Base-by-base conservation (phyloP, 2,113 vertebrate genomes). In the Lepus americanus region DNA sequence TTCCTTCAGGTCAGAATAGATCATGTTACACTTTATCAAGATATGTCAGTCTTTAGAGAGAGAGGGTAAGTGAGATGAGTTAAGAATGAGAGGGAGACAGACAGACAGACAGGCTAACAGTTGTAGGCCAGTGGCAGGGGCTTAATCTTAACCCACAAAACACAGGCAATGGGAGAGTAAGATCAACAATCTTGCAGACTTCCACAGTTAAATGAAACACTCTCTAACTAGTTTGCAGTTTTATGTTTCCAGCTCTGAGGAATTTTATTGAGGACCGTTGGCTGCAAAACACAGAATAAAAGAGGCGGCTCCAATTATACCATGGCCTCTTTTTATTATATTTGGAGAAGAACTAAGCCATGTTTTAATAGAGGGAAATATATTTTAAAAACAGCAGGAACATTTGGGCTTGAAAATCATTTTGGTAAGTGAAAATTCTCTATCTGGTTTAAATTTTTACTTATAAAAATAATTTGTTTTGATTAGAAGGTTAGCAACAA, bases 311-410 rank as follows among this genome's bases (percentile, higher is more conserved):
- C 88, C 44, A 81, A 86, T 92, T 92, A 83, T 93, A 91, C 78
- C 74, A 64, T 77, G 76, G 63, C 76, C 86, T 96, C 70, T 74
- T 93, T 83, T 63, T 77, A 89, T 87, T 90, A 78, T 29, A 93
- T 33, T 64, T 87, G 87, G 76, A 96, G 70, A 3, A 94, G 67
- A 96, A 94, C 61, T 49, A 83, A 97, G 88, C 89, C 69, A 59
- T 91, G 73, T 85, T 94, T 90, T 94, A 90, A 93, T 87, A 96
- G 90, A 72, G 64, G 55, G 84, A 96, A 89, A 86, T 84, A 66
- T 89, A 87, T 87, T 97, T 97, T 87, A 93, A 95, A 97, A 96
- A 79, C 27, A 95, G 83, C 94, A 97, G 79, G 85, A 94, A 95
- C 7, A 83, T 76, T 94, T 89, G 86, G 23, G 23, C 74, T 94